Percentiles rank a stretch among this genome's conserved stretches.
Conservation (phyloP, 2,797 vertebrate genomes). For the Leuciscus waleckii region DNA sequence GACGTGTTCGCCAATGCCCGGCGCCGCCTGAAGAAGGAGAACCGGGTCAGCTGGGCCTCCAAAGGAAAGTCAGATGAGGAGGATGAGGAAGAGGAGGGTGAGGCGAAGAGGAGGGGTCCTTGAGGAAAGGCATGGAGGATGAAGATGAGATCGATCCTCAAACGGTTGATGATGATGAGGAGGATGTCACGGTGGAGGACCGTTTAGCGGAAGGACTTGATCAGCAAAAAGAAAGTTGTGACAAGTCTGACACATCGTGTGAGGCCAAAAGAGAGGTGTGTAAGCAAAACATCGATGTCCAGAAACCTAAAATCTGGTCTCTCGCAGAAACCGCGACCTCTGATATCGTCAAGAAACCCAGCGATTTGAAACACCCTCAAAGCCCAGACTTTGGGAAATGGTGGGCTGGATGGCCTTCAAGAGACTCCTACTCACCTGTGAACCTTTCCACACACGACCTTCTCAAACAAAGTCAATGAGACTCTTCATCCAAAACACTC, state of each 20-base stretch:
- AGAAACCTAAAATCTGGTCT: slow-evolving; percentile 97
- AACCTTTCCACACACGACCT: slow-evolving; percentile 68
- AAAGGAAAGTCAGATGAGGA: slow-evolving; percentile 82
- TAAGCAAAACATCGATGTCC: slow-evolving; percentile 72
- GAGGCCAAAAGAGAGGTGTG: slow-evolving; percentile 64
- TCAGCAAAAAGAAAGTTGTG: slow-evolving; percentile 35
- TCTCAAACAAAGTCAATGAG: slow-evolving; percentile 60
- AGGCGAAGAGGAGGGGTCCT: slow-evolving; percentile 71
- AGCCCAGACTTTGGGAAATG: slow-evolving; percentile 68
- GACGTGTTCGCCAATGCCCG: slow-evolving; percentile 85
- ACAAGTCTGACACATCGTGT: slow-evolving; percentile 56
- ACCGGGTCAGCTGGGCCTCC: slow-evolving; percentile 82
- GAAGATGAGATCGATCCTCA: slow-evolving; percentile 64
- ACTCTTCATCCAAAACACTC: slow-evolving; percentile 12
- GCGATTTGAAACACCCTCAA: slow-evolving; percentile 60
- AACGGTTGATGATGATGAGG: slow-evolving; percentile 51
- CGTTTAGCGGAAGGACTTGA: slow-evolving; percentile 59
- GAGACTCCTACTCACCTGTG: slow-evolving; percentile 70
- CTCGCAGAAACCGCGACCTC: slow-evolving; percentile 93
- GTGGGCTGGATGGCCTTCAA: slow-evolving; percentile 80
- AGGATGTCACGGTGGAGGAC: slow-evolving; percentile 56
- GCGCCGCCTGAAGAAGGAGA: slow-evolving; percentile 84
- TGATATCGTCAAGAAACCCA: slow-evolving; percentile 69
- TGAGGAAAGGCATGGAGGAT: slow-evolving; percentile 70
- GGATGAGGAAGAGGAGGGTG: slow-evolving; percentile 71